Evolutionary conservation across 2,113 vertebrate species (phyloP).

Genomic region (Penelope pileata): DNA sequence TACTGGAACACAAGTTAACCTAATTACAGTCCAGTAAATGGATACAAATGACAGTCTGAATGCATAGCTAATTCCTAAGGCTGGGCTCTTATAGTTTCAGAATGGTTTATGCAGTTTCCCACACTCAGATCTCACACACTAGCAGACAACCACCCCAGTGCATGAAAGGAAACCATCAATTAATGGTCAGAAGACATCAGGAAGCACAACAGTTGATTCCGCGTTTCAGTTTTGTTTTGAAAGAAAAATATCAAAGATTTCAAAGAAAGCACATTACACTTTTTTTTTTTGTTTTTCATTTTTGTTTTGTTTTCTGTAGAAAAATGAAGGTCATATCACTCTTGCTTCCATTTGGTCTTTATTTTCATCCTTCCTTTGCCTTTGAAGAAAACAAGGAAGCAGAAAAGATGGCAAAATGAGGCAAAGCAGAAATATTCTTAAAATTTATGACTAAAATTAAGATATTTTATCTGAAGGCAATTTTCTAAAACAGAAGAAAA

Average conservation of each 20-base stretch:
- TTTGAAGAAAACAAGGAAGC: neutral
- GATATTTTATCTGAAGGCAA: neutral
- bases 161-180: neutral
- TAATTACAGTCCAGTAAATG: slow-evolving; percentile 8
- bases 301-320: no score
- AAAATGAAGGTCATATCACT: neutral
- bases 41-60: slow-evolving; percentile 4
- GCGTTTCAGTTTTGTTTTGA: neutral
- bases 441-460: neutral
- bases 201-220: neutral
- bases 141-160: neutral
- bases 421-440: neutral
- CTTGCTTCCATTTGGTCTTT: neutral
- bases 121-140: neutral
- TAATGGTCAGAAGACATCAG: neutral
- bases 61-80: neutral
- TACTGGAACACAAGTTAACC: neutral
- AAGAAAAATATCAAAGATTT: neutral
- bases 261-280: neutral
- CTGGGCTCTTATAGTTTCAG: neutral
- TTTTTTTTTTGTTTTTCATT: neutral
- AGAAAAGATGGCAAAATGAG: neutral
- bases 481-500: neutral
- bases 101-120: neutral
- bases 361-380: neutral